These are phyloP conservation scores for Apantesis nais DNA, from an alignment of 2,888 invertebrate genomes.

Conservation along the genomic window DNA sequence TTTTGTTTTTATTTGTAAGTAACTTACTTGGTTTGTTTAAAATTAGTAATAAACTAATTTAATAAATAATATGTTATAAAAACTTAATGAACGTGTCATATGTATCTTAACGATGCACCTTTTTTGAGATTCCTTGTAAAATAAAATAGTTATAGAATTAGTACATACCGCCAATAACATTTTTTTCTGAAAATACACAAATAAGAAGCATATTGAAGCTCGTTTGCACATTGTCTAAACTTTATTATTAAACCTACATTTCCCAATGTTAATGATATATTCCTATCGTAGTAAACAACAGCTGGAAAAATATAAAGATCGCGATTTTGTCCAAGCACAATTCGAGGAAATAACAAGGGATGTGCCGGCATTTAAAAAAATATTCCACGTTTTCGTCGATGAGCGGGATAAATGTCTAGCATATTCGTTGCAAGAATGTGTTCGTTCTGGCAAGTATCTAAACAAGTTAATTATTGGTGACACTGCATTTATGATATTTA, in stretches of 20 bases:
- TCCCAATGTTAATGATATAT: neutral
- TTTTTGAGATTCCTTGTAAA: neutral
- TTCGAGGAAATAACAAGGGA: constrained; percentile 78
- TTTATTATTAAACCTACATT: neutral
- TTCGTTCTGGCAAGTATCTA: constrained; percentile 65
- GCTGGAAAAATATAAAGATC: constrained; percentile 76
- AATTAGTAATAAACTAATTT: too few relatives aligned
- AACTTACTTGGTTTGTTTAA: too few relatives aligned
- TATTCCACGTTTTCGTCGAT: constrained; percentile 81
- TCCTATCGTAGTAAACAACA: constrained; percentile 64
- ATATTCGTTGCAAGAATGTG: constrained; percentile 79
- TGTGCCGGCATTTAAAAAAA: constrained; percentile 80
- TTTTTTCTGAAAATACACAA: neutral
- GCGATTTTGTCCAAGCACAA: constrained; percentile 77
- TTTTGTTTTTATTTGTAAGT: too few relatives aligned
- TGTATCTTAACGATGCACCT: neutral
- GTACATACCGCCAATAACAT: neutral
- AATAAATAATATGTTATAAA: neutral
- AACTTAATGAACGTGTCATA: neutral
- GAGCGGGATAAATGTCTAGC: constrained; percentile 80
- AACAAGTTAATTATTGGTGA: neutral
- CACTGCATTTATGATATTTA: neutral
- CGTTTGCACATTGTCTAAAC: neutral
- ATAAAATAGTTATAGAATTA: neutral
- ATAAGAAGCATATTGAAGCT: neutral